Base-by-base conservation (phyloP, 2,797 vertebrate genomes). In the Pterois miles region DNA sequence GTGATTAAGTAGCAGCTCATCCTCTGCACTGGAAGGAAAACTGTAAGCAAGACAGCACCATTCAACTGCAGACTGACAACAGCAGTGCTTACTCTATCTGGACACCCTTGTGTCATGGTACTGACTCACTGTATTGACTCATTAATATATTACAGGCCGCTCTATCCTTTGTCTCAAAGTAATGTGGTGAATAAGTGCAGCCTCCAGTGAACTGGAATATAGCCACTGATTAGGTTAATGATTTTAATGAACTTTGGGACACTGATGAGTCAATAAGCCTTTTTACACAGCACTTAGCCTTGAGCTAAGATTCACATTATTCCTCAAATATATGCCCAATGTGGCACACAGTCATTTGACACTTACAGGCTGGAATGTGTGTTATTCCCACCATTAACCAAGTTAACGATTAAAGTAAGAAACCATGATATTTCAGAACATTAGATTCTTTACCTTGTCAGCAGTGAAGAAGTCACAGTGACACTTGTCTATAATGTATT, bases 191-290 rank as follows among this genome's bases (percentile, higher is more conserved):
- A 22, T 68, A 54, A 22, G 23, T 18, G 2, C 25, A 58, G 54
- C 48, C 38, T 71, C 56, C 70, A 70, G 54, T 62, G 67, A 86
- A 27, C 56, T 67, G 63, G 40, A 65, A 77, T 66, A 67, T 6
- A 71, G 29, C 38, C 62, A 7, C 36, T 74, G 58, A 84, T 71
- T 76, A 86, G 68, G 66, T 65, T 68, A 68, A 84, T 54, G 64
- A 71, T 73, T 66, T 36, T 65, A 81, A 86, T 77, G 25, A 78
- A 85, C 65, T 74, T 63, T 34, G 23, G 43, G 60, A 54, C 56
- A 68, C 46, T 27, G 46, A 54, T 65, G 66, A 84, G 65, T 76
- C 82, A 78, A 60, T 78, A 71, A 78, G 1, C 5, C 18, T 12
- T 58, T 82, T 65, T 54, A 67, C 68, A 27, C 14, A 43, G 58